phyloP scores from a whole-genome alignment of 2,888 invertebrate genomes.

The Eristalinus sepulchralis region DNA sequence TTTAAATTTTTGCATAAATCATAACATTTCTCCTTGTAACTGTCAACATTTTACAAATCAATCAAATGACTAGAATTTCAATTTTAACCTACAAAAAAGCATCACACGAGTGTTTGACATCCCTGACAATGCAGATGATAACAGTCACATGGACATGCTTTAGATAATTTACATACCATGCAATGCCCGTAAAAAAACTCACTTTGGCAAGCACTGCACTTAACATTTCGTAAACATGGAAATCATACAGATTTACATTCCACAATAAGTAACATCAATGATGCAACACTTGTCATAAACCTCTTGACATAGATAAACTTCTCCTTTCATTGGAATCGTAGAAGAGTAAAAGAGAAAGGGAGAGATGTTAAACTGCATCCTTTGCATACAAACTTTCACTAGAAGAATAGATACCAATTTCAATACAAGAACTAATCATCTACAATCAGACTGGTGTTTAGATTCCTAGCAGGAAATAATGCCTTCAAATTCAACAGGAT shows the following conservation, averaged over 20 bases:
- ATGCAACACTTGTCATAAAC: neutral
- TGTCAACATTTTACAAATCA: neutral
- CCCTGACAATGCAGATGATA: neutral
- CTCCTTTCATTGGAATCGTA: no score
- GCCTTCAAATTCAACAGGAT: neutral
- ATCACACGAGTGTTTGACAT: neutral
- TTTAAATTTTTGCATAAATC: no score
- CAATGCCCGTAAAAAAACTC: neutral
- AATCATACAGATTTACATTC: neutral
- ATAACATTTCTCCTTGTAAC: neutral
- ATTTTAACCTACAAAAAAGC: neutral
- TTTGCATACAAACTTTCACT: neutral
- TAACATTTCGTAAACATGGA: neutral
- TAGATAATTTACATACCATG: neutral
- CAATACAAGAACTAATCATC: neutral
- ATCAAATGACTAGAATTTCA: neutral
- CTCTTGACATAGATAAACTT: neutral
- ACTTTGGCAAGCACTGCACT: neutral
- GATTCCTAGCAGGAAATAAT: neutral
- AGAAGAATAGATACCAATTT: neutral
- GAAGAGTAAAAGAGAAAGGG: no score
- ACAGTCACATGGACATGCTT: neutral
- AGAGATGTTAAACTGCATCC: neutral
- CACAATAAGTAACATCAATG: neutral
- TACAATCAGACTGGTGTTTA: neutral